Evolutionary conservation across 37 sponge, comb jelly and placozoan genomes (phyloP), one percentile per base, ranked within the genome.

Genomic region (Diacarnus erythraeanus): DNA sequence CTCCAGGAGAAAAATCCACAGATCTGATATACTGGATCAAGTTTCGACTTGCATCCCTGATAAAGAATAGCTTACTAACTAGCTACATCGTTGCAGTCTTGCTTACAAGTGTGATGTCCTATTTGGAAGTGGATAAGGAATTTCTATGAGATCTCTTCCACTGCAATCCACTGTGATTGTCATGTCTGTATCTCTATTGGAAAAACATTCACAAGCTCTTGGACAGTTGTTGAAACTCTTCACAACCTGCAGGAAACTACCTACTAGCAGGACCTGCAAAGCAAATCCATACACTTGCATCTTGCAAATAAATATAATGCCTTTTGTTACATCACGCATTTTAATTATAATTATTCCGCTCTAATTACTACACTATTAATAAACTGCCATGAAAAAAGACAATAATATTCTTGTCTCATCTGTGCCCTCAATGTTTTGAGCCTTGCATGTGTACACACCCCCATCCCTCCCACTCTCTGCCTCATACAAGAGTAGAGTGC

Each of bases 41-140:
- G 59, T 84, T 84, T 15, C 70, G 51, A 56, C 85, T 77, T 36
- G 71, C 70, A 57, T 84, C 85, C 10, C 85, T 84, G 57, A 18
- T 10, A 4, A 59, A 59, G 23, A 17, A 54, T 54, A 20, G 56
- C 17, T 20, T 20, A 54, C 10, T 54, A 54, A 10, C 56, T 17
- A 54, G 56, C 56, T 17, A 54, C 17, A 54, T 54, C 17, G 56
- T 54, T 10, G 20, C 18, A n/a, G 58, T 25, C 3, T 0, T 12
- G 38, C 85, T 77, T 43, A 84, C 85, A 84, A 64, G 36, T 84
- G 85, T 42, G 57, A 41, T 18, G 85, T 84, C 27, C 38, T 18
- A 42, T 61, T 64, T 30, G 78, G 78, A n/a, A 78, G 36, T 18
- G 64, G 64, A 63, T 44, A 63, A 2, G 78, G 78, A 15, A 78